These are phyloP conservation scores for Zaprionus davidi DNA, from an alignment of 1,140 invertebrate species.

Conservation along the genomic window DNA sequence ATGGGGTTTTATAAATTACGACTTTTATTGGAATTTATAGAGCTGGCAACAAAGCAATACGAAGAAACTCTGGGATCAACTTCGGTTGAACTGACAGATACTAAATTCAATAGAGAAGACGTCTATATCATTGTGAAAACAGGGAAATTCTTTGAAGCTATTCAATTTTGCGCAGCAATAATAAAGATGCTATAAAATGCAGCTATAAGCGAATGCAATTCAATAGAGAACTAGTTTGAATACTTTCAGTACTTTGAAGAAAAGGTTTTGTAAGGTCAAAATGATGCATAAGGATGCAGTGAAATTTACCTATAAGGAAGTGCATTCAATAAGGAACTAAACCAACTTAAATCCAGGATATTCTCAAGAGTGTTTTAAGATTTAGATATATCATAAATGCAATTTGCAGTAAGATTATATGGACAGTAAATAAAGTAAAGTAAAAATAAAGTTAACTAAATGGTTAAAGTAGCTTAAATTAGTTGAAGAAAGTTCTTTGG, in stretches of 20 bases:
- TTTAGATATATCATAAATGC: too few species aligned
- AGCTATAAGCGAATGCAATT: not conserved
- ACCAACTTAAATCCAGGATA: fast-evolving
- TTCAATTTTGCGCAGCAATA: too few species aligned
- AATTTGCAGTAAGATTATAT: too few species aligned
- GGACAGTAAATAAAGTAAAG: too few species aligned
- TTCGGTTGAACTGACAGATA: not conserved
- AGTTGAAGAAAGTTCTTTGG: too few species aligned
- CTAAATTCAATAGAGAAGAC: not conserved
- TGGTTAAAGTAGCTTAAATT: too few species aligned
- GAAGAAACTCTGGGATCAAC: not conserved
- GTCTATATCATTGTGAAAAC: not conserved
- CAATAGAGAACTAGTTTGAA: not conserved
- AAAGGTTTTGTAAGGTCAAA: not conserved
- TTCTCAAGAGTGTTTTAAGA: too few species aligned
- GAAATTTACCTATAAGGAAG: too few species aligned
- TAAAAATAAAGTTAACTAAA: too few species aligned
- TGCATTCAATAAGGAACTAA: too few species aligned
- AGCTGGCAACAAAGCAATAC: not conserved
- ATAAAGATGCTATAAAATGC: not conserved
- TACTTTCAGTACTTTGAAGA: not conserved
- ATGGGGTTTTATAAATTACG: not conserved
- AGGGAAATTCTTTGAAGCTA: not conserved
- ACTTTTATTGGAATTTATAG: not conserved
- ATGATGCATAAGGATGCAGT: too few species aligned